These are phyloP conservation scores for Panulirus ornatus DNA, from an alignment of 1,140 invertebrate genomes.

Conservation along the genomic window DNA sequence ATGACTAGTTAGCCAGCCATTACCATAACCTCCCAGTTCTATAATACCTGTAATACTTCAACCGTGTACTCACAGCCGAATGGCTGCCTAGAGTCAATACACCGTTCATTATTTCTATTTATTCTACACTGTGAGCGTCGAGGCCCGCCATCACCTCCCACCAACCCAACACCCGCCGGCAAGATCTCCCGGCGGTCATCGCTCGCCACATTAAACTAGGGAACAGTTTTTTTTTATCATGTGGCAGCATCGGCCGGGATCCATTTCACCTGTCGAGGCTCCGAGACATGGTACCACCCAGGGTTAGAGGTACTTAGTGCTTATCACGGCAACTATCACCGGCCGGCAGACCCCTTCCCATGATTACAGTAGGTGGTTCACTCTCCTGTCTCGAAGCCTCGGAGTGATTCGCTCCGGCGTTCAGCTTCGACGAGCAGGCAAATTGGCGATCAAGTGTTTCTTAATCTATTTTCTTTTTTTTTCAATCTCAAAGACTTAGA, in stretches of 20 bases:
- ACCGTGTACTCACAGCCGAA: too few relatives aligned
- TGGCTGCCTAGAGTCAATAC: too few relatives aligned
- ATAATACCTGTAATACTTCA: too few relatives aligned
- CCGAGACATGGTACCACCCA: neutral
- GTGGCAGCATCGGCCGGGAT: neutral
- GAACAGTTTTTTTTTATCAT: neutral
- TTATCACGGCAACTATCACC: constrained; percentile 26
- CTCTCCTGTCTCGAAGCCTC: constrained; percentile 1
- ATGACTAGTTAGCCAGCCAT: too few relatives aligned
- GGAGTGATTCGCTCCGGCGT: neutral
- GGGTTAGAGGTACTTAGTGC: constrained; percentile 10
- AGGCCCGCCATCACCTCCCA: neutral
- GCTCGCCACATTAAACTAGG: neutral
- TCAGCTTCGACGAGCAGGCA: neutral
- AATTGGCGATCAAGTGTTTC: neutral
- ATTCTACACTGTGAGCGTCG: too few relatives aligned
- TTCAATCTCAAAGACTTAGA: too few relatives aligned
- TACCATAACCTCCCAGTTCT: too few relatives aligned
- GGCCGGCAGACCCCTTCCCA: neutral
- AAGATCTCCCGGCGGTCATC: neutral
- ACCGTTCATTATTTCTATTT: too few relatives aligned
- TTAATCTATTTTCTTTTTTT: neutral
- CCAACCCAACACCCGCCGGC: neutral
- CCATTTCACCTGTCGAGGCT: constrained; percentile 4
- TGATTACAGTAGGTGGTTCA: neutral